phyloP scores from a whole-genome alignment of 2,888 invertebrate genomes.

The Palloptera scutellata region DNA sequence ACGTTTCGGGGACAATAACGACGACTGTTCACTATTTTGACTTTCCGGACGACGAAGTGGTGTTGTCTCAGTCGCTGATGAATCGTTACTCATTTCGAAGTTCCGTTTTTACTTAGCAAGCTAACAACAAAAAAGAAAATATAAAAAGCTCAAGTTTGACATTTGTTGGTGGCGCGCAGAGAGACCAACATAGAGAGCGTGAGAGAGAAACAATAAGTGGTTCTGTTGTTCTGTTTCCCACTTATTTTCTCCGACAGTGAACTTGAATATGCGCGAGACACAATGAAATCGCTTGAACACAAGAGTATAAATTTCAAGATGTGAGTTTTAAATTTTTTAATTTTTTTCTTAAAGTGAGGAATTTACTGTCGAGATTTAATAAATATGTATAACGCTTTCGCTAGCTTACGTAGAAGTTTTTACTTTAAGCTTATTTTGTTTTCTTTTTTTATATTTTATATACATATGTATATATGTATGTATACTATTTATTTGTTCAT shows the following conservation, averaged over 20 bases:
- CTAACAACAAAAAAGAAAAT: conserved; percentile 29
- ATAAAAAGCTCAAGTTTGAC: conserved; percentile 18
- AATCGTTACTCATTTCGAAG: conserved; percentile 62
- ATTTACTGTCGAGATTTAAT: no score
- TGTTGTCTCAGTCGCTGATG: conserved; percentile 62
- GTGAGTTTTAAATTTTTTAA: no score
- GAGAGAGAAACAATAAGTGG: conserved; percentile 11
- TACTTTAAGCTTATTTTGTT: not conserved
- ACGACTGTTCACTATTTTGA: conserved; percentile 42
- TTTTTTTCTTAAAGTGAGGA: no score
- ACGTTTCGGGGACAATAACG: conserved; percentile 33
- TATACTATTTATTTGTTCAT: not conserved
- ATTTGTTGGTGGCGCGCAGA: not conserved
- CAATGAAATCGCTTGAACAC: not conserved
- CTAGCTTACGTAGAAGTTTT: not conserved
- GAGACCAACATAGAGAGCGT: conserved; percentile 13
- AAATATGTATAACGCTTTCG: no score
- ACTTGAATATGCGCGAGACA: conserved; percentile 10
- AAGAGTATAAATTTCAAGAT: not conserved
- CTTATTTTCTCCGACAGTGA: conserved; percentile 24
- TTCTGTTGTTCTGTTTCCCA: no score
- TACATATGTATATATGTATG: no score
- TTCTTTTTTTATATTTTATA: not conserved
- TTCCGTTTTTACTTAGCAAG: conserved; percentile 33
- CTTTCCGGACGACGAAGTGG: conserved; percentile 59